Percentiles rank a stretch among this genome's conserved stretches.
phyloP scores from a whole-genome alignment of 1,140 invertebrate species.

The Vanessa atalanta region DNA sequence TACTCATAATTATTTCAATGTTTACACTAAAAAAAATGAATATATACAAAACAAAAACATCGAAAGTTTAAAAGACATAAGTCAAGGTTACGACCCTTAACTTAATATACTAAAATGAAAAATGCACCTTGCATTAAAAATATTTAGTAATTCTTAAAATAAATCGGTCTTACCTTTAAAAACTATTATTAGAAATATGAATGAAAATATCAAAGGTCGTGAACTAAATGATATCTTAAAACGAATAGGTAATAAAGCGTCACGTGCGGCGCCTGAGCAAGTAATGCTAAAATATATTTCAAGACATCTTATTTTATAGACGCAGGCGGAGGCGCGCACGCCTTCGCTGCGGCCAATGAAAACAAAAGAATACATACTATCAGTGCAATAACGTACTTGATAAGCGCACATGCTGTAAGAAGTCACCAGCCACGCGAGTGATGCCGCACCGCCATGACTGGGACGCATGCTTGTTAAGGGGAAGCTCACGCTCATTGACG shows the following conservation, averaged over 20 bases:
- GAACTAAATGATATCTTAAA: slow-evolving; percentile 26
- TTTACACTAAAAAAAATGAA: too few relatives aligned
- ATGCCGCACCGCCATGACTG: slow-evolving; percentile 52
- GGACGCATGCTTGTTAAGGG: slow-evolving; percentile 65
- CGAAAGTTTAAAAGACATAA: too few relatives aligned
- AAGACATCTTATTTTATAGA: slow-evolving; percentile 59
- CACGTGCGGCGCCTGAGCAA: slow-evolving; percentile 55
- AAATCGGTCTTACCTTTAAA: slow-evolving; percentile 21
- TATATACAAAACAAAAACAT: too few relatives aligned
- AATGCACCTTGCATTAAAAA: not conserved
- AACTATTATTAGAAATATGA: slow-evolving; percentile 39
- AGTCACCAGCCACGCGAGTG: slow-evolving; percentile 62
- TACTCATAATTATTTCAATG: not conserved
- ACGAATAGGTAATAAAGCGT: slow-evolving; percentile 43
- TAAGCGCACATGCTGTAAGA: slow-evolving; percentile 58
- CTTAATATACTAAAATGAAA: not conserved
- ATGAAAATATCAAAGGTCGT: slow-evolving; percentile 20
- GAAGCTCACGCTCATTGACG: slow-evolving; percentile 38
- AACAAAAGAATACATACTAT: slow-evolving; percentile 48
- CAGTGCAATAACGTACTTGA: slow-evolving; percentile 46
- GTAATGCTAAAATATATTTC: slow-evolving; percentile 52
- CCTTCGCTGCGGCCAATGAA: slow-evolving; percentile 68
- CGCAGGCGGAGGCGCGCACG: slow-evolving; percentile 58
- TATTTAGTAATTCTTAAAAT: not conserved
- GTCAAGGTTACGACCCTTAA: not conserved